These are phyloP conservation scores for Helicoverpa zea DNA, from an alignment of 1,140 invertebrate genomes.

Conservation along the genomic window DNA sequence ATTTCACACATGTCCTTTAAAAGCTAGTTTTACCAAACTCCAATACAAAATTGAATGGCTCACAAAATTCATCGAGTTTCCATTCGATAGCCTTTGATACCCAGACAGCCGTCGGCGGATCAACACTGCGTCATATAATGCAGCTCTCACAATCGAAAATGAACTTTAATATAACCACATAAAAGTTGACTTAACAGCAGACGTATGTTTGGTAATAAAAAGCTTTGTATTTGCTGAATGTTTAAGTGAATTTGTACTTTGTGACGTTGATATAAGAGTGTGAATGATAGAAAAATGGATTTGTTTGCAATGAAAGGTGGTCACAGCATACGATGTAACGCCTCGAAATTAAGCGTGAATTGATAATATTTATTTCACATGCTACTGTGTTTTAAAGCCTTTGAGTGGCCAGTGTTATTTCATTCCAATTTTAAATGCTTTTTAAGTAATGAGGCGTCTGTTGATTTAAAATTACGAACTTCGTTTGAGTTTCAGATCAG, in stretches of 20 bases:
- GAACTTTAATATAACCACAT: slow-evolving; percentile 7
- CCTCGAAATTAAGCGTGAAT: slow-evolving; percentile 36
- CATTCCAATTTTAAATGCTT: slow-evolving; percentile 7
- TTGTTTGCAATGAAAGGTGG: slow-evolving; percentile 30
- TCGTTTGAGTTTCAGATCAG: not conserved
- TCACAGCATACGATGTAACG: slow-evolving; percentile 35
- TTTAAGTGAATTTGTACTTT: slow-evolving; percentile 1
- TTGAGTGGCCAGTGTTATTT: slow-evolving; percentile 31
- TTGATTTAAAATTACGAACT: not conserved
- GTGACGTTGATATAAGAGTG: not conserved
- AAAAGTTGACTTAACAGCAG: not conserved
- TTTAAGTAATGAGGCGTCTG: slow-evolving; percentile 1
- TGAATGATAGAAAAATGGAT: not conserved
- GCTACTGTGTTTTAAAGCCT: slow-evolving; percentile 7
- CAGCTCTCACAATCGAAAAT: not conserved
- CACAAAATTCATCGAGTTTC: slow-evolving; percentile 33
- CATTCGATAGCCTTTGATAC: slow-evolving; percentile 41
- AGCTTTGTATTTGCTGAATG: slow-evolving; percentile 1
- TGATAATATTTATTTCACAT: slow-evolving; percentile 38
- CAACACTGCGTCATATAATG: slow-evolving; percentile 6
- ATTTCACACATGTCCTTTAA: not conserved
- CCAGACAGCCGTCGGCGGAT: slow-evolving; percentile 14
- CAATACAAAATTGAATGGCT: slow-evolving; percentile 27
- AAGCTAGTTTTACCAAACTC: slow-evolving; percentile 23
- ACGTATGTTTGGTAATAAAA: not conserved